phyloP scores from a whole-genome alignment of 2,888 invertebrate species.

The Lasioglossum villosulum region DNA sequence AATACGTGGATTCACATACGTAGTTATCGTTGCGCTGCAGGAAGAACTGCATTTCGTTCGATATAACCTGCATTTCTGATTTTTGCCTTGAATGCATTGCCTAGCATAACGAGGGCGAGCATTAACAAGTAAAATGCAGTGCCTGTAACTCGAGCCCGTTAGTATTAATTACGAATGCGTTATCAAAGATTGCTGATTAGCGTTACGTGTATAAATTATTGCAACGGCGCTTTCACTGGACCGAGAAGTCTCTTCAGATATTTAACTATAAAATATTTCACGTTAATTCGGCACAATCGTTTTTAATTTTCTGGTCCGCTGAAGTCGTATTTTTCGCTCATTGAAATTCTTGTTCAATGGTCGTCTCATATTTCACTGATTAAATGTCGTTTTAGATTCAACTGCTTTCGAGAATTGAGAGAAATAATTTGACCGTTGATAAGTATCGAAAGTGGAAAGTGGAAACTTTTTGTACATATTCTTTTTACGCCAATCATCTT shows the following conservation, averaged over 20 bases:
- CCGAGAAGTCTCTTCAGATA: neutral
- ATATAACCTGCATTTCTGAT: slow-evolving; percentile 65
- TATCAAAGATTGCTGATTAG: slow-evolving; percentile 5
- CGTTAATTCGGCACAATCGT: neutral
- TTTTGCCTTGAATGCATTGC: slow-evolving; percentile 40
- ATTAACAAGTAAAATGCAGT: slow-evolving; percentile 29
- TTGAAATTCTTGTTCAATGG: neutral
- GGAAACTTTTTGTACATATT: neutral
- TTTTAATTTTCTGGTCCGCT: neutral
- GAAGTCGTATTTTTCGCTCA: neutral
- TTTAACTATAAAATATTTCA: neutral
- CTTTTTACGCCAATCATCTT: neutral
- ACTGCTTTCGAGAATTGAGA: neutral
- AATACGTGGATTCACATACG: slow-evolving; percentile 30
- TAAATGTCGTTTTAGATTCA: neutral
- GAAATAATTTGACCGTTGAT: neutral
- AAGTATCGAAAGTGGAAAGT: neutral
- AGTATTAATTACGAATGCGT: slow-evolving; percentile 13
- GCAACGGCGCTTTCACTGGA: neutral
- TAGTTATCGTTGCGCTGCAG: slow-evolving; percentile 58
- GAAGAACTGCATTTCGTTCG: slow-evolving; percentile 71
- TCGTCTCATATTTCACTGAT: neutral
- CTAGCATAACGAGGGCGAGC: slow-evolving; percentile 34
- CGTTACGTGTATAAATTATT: neutral
- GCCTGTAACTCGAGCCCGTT: neutral